Evolutionary conservation across 2,888 invertebrate genomes (phyloP).

Genomic region (Andrena dorsata): DNA sequence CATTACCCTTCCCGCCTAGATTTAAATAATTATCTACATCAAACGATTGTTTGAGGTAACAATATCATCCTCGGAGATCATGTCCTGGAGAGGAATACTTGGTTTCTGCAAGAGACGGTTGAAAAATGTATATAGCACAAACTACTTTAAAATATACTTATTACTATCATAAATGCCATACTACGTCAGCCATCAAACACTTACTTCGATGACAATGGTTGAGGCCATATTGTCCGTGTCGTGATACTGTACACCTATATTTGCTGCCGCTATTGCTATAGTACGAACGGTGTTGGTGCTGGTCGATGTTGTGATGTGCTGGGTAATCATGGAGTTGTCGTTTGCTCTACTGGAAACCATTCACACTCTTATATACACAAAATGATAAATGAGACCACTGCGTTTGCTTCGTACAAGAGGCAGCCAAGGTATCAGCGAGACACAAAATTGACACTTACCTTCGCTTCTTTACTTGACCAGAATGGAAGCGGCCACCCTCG

Average conservation of each 20-base stretch:
- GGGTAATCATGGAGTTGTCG: conserved; percentile 75
- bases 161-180: neutral
- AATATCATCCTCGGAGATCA: conserved; percentile 77
- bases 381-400: conserved; percentile 54
- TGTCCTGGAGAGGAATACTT: conserved; percentile 74
- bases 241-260: conserved; percentile 78
- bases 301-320: conserved; percentile 78
- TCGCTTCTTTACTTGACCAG: conserved; percentile 86
- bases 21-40: conserved; percentile 62
- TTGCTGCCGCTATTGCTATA: conserved; percentile 77
- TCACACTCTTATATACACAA: conserved; percentile 70
- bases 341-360: conserved; percentile 74
- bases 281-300: conserved; percentile 78
- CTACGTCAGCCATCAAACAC: conserved; percentile 18
- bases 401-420: conserved; percentile 40
- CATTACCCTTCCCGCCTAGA: conserved; percentile 15
- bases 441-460: conserved; percentile 74
- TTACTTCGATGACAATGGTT: conserved; percentile 79
- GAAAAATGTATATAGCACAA: conserved; percentile 2
- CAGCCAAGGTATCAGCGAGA: neutral
- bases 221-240: conserved; percentile 79
- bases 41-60: conserved; percentile 74
- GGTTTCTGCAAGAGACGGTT: conserved; percentile 73
- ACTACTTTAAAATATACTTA: neutral
- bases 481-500: conserved; percentile 98